phyloP scores from a whole-genome alignment of 2,797 vertebrate genomes.

The Menidia menidia region DNA sequence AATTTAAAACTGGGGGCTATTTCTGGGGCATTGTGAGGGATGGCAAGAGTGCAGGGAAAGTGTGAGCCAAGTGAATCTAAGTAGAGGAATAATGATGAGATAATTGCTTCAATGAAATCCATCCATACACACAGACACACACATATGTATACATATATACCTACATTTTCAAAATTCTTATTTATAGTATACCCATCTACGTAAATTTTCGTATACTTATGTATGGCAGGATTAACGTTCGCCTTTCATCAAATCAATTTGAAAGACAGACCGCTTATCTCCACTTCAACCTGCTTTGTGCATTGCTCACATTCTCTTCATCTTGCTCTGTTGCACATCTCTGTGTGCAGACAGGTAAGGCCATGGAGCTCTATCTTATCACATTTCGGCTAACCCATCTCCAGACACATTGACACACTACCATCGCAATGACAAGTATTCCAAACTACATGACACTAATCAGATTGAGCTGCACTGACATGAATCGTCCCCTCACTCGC shows the following conservation, averaged over 20 bases:
- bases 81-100: conserved; percentile 67
- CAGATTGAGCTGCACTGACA: conserved; percentile 35
- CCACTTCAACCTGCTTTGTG: conserved; percentile 8
- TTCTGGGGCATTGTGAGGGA: conserved; percentile 65
- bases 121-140: conserved; percentile 4
- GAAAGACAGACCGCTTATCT: conserved; percentile 38
- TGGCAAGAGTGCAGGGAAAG: conserved; percentile 59
- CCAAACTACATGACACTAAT: conserved; percentile 39
- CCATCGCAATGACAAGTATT: conserved; percentile 38
- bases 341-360: conserved; percentile 48
- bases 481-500: conserved; percentile 27
- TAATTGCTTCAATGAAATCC: conserved; percentile 75
- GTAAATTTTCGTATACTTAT: too few relatives aligned
- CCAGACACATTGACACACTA: conserved; percentile 18
- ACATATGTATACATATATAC: not conserved
- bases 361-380: conserved; percentile 24
- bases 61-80: conserved; percentile 62
- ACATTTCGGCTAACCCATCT: conserved; percentile 39
- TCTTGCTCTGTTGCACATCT: conserved; percentile 12
- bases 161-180: conserved; percentile 47
- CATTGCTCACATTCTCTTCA: conserved; percentile 16
- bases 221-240: too few relatives aligned
- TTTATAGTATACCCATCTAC: conserved; percentile 17
- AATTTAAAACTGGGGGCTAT: conserved; percentile 75
- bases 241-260: conserved; percentile 35